Evolutionary conservation across 2,888 invertebrate species (phyloP), one percentile per base, ranked within the genome.

Genomic region (Hoplodrina ambigua): DNA sequence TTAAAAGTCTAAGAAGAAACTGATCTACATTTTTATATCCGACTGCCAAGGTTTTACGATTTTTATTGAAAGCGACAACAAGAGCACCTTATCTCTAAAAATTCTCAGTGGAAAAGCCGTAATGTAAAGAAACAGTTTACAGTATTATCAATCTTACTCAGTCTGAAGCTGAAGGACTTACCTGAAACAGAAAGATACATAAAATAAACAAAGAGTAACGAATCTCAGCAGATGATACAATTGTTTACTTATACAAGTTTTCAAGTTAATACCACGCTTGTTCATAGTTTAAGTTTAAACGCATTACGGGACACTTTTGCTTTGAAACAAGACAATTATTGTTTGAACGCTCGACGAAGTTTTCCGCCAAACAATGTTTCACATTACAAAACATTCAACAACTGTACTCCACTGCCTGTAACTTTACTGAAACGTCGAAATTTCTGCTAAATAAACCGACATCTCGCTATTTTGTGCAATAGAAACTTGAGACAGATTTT

Each of bases 331-430:
- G 82, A 82, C 82, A 79, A 75, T 83, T 71, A 87, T 81, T 92
- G 91, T 92, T 92, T 90, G 86, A 82, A 82, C 84, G 86, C 82
- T 76, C 83, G 79, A 83, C 86, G 85, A 88, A 89, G 88, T 88
- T 91, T 91, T 91, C 90, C 90, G 87, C 72, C 88, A 92, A 93
- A 91, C 92, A 92, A 85, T 78, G 90, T 87, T 87, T 89, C 88
- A 84, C 89, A 82, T 92, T 91, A 86, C 93, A 90, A 93, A 93
- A 93, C 91, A 93, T 85, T 80, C 75, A 85, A 79, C 84, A 85
- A 78, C 69, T 69, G 69, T 65, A 66, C 75, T 62, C 50, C 54
- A 62, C 69, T 49, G 72, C 59, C 79, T 72, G 78, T 57, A 71
- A 78, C 67, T 72, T 69, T 62, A 72, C 65, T 67, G 73, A 75